Base-by-base conservation (phyloP, 2,113 vertebrate genomes). In the Syrmaticus mikado region DNA sequence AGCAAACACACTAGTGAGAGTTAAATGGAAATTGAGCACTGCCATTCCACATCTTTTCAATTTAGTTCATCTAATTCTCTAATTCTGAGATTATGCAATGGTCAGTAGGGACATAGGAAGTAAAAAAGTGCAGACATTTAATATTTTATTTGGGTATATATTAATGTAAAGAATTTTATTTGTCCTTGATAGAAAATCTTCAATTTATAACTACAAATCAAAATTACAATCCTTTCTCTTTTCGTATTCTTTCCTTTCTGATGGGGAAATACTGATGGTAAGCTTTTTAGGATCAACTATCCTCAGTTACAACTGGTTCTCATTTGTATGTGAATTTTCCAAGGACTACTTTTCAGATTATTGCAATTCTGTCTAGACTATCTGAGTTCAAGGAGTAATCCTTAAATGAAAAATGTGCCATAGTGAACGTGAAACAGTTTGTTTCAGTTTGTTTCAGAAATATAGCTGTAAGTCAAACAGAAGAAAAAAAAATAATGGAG, bases 51-150 rank as follows among this genome's bases (percentile, higher is more conserved):
- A 3, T 0, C 2, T 21, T 4, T 11, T 18, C 7, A 10, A 34
- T 19, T 68, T 25, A 28, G 10, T 25, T 6, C 4, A 36, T 17
- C 0, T 0, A 22, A 48, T 58, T 36, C 16, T 43, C 27, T 60
- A 10, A 50, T 18, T n/a, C n/a, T 66, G 11, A 74, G 16, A 82
- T 41, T 64, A 1, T 7, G 18, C 19, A 48, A 1, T 28, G 25
- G 41, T 67, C 36, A 55, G 58, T 36, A 60, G 22, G 15, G 9
- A 66, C 7, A 53, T 4, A 75, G 13, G 2, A 79, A 53, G 13
- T 27, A 52, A 27, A 32, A 21, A 64, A 80, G 14, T 38, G 28
- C 3, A 7, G 36, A 11, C 7, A 38, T 92, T 52, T n/a, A 6
- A 58, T 19, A 13, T 68, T 19, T 65, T 68, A 28, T 43, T 18